phyloP scores from a whole-genome alignment of 1,140 invertebrate species.

The Babylonia areolata region DNA sequence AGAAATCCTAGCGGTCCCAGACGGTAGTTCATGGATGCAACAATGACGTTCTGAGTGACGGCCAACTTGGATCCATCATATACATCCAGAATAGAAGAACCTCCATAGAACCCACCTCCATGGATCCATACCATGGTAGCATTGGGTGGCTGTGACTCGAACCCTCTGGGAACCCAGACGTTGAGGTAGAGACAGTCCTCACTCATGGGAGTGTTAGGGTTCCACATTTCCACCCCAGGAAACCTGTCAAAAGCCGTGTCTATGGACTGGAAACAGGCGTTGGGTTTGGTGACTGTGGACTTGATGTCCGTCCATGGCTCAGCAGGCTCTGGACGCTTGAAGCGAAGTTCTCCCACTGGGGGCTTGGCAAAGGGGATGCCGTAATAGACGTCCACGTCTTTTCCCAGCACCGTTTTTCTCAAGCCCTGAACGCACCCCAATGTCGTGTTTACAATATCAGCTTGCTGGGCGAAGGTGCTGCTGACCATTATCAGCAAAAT shows the following conservation, averaged over 20 bases:
- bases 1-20: conserved; percentile 82
- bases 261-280: conserved; percentile 92
- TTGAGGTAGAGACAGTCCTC: conserved; percentile 98
- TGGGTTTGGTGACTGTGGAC: conserved; percentile 86
- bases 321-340: conserved; percentile 88
- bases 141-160: conserved; percentile 79
- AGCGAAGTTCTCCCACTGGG: conserved; percentile 90
- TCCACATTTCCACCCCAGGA: conserved; percentile 63
- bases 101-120: conserved; percentile 93
- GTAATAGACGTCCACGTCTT: conserved; percentile 91
- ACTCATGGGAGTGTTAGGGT: conserved; percentile 79
- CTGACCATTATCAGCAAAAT: background rate
- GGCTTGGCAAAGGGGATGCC: conserved; percentile 96
- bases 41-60: conserved; percentile 85
- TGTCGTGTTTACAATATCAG: conserved; percentile 19
- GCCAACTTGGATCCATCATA: conserved; percentile 94
- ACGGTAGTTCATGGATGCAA: conserved; percentile 79
- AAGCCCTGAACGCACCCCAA: conserved; percentile 57
- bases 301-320: conserved; percentile 86
- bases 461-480: background rate
- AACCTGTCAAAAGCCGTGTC: conserved; percentile 90
- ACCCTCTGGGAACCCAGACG: conserved; percentile 89
- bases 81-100: conserved; percentile 94
- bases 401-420: conserved; percentile 75
- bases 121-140: conserved; percentile 98